These are phyloP conservation scores for Poecile montanus DNA, from an alignment of 2,797 vertebrate species.

Conservation along the genomic window DNA sequence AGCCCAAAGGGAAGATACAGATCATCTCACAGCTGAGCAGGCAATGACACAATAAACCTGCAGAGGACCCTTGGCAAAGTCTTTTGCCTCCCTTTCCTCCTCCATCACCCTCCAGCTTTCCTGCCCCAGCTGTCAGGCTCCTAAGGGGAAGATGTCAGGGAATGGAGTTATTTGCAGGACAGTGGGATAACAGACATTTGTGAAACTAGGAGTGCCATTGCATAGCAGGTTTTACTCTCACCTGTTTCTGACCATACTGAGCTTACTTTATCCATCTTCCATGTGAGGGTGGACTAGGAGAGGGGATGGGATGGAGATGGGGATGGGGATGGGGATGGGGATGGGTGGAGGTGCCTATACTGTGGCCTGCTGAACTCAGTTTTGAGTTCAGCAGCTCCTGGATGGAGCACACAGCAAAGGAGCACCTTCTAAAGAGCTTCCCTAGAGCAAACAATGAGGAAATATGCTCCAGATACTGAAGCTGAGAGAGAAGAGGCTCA, in stretches of 20 bases:
- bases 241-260: background rate
- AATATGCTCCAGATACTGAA: background rate
- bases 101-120: background rate
- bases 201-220: background rate
- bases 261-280: background rate
- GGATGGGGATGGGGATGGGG: background rate
- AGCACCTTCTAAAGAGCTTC: background rate
- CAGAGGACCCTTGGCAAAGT: background rate
- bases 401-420: background rate
- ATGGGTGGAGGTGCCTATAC: background rate
- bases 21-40: background rate
- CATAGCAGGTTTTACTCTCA: background rate
- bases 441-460: background rate
- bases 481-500: background rate
- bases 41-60: background rate
- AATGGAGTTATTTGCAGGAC: background rate
- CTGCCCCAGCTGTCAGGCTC: background rate
- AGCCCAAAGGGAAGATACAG: accelerated
- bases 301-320: background rate
- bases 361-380: accelerated
- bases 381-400: background rate
- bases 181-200: background rate
- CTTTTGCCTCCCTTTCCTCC: background rate
- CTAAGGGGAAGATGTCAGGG: background rate
- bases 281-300: background rate